These are phyloP conservation scores for Dysidea cf. avara DNA, from an alignment of 37 sponge, comb jelly and placozoan species.

Conservation along the genomic window DNA sequence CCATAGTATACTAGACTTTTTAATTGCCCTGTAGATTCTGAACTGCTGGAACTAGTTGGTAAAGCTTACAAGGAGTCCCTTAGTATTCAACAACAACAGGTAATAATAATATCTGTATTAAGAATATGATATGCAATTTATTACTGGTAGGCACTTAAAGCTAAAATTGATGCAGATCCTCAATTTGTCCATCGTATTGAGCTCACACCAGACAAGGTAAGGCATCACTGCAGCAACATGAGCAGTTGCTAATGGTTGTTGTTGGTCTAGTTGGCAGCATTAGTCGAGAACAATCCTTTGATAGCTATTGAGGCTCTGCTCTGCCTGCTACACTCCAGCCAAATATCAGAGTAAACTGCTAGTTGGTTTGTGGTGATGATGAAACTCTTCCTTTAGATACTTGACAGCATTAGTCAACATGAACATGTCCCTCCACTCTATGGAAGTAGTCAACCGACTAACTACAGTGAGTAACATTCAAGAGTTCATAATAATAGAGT, in stretches of 20 bases:
- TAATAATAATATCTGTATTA: neutral
- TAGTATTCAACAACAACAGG: conserved; percentile 55
- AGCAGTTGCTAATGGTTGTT: neutral
- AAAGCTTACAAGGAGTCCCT: conserved; percentile 79
- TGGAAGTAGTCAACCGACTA: conserved; percentile 95
- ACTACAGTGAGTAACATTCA: conserved; percentile 48
- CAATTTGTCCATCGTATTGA: conserved; percentile 87
- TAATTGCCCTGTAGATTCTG: conserved; percentile 19
- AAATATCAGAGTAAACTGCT: conserved; percentile 75
- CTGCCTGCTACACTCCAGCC: conserved; percentile 65
- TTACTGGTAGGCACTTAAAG: conserved; percentile 22
- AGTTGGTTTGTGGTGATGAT: neutral
- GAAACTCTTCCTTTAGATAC: conserved; percentile 38
- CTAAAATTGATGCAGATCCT: conserved; percentile 70
- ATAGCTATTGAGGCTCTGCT: conserved; percentile 90
- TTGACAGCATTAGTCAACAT: conserved; percentile 86
- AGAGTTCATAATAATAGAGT: neutral
- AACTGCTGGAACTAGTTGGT: conserved; percentile 52
- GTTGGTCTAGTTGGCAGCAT: conserved; percentile 58
- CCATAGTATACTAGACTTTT: too few relatives aligned
- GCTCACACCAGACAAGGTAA: conserved; percentile 88
- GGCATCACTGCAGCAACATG: neutral
- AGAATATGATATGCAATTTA: conserved; percentile 1
- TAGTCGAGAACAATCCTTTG: conserved; percentile 93
- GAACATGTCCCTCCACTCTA: conserved; percentile 97